These are phyloP conservation scores for Aleadryas rufinucha DNA, from an alignment of 2,113 vertebrate genomes.

Conservation along the genomic window DNA sequence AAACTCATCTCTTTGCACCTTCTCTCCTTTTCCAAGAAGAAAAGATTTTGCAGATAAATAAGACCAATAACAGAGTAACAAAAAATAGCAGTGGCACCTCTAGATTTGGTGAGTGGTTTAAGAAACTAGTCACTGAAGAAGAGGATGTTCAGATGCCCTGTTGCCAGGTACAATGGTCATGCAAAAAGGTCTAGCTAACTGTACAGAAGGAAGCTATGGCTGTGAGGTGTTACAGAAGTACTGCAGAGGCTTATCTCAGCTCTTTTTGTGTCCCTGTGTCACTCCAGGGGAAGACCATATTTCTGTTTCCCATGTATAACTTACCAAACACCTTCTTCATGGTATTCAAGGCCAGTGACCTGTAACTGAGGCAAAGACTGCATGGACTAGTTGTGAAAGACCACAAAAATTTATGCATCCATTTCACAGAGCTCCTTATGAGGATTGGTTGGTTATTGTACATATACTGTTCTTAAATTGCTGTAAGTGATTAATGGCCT, in stretches of 20 bases:
- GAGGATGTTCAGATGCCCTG: not conserved
- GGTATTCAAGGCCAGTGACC: not conserved
- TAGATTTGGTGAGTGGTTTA: not conserved
- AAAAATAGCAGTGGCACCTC: not conserved
- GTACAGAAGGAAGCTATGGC: not conserved
- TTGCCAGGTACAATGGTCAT: not conserved
- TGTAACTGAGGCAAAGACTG: not conserved
- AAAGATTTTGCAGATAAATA: not conserved
- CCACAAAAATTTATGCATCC: not conserved
- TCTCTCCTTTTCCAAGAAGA: not conserved
- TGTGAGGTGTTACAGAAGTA: not conserved
- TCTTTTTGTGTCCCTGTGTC: not conserved
- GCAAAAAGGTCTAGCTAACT: not conserved
- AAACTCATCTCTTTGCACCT: not conserved
- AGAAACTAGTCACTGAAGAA: not conserved
- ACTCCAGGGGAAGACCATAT: not conserved
- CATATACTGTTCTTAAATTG: not conserved
- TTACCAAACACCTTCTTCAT: not conserved
- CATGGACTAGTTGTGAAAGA: not conserved
- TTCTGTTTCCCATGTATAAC: not conserved
- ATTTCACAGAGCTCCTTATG: not conserved
- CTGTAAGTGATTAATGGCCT: not conserved
- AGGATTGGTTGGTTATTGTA: not conserved
- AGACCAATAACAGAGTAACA: not conserved
- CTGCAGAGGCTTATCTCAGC: not conserved